phyloP scores from a whole-genome alignment of 2,113 vertebrate genomes.

The Neomonachus schauinslandi region DNA sequence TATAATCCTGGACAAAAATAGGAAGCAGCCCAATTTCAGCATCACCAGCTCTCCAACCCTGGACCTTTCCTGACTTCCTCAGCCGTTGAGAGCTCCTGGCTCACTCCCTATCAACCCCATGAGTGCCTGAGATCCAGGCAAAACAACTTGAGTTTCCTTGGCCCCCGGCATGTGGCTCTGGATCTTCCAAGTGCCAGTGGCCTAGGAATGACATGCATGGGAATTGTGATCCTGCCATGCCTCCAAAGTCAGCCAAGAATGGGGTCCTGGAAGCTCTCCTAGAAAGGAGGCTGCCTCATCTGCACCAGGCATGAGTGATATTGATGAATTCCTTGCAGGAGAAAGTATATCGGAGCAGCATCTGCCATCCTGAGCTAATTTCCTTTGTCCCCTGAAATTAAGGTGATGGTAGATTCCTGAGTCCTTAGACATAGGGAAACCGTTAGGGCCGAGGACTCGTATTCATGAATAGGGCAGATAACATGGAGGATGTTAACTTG shows the following conservation, averaged over 20 bases:
- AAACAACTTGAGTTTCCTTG: not conserved
- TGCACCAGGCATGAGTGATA: not conserved
- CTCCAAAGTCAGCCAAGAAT: not conserved
- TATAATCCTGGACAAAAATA: not conserved
- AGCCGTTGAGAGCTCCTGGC: too few species aligned
- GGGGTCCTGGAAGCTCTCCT: not conserved
- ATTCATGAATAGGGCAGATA: not conserved
- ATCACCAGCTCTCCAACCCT: not conserved
- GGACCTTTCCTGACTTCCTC: not conserved
- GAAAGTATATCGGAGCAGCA: not conserved
- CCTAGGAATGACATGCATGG: not conserved
- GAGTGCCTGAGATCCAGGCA: not conserved
- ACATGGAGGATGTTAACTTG: too few species aligned
- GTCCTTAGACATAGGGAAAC: not conserved
- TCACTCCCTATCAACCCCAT: not conserved
- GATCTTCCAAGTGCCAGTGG: not conserved
- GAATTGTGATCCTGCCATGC: accelerated
- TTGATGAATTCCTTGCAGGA: not conserved
- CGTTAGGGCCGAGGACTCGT: not conserved
- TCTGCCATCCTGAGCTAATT: too few species aligned
- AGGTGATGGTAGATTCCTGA: not conserved
- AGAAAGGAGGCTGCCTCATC: not conserved
- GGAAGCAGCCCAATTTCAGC: not conserved
- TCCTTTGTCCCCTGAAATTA: not conserved
- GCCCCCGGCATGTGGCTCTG: not conserved